Evolutionary conservation across 2,113 vertebrate species (phyloP).

Genomic region (Balaeniceps rex): DNA sequence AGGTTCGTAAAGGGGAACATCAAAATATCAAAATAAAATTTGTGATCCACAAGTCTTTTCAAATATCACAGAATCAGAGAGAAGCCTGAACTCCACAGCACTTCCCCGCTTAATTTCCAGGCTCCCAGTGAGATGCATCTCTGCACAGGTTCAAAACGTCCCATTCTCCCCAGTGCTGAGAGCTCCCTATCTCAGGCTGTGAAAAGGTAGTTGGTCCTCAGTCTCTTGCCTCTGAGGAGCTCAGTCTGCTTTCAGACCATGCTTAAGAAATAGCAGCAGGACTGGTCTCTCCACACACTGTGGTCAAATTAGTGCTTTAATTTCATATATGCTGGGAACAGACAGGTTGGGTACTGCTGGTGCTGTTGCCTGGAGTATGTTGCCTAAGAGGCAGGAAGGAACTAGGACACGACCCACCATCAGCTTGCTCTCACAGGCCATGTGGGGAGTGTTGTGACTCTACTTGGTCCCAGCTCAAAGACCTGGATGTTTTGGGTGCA

Average conservation of each 20-base stretch:
- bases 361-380: neutral
- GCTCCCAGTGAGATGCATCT: neutral
- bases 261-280: neutral
- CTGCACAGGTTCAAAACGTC: neutral
- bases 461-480: neutral
- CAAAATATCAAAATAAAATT: neutral
- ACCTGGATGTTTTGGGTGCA: neutral
- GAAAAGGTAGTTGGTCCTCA: neutral
- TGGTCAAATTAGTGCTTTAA: neutral
- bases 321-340: neutral
- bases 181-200: neutral
- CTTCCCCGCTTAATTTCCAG: neutral
- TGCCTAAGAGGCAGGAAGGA: neutral
- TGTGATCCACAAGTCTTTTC: neutral
- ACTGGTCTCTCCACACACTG: neutral
- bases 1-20: neutral
- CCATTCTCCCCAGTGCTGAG: accelerated
- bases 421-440: neutral
- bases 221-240: neutral
- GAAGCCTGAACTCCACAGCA: neutral
- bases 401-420: neutral
- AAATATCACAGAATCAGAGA: neutral
- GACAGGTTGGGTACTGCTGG: neutral
- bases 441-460: neutral
- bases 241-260: neutral